Conservation (phyloP, 2,888 invertebrate species). For the Argynnis bischoffii region DNA sequence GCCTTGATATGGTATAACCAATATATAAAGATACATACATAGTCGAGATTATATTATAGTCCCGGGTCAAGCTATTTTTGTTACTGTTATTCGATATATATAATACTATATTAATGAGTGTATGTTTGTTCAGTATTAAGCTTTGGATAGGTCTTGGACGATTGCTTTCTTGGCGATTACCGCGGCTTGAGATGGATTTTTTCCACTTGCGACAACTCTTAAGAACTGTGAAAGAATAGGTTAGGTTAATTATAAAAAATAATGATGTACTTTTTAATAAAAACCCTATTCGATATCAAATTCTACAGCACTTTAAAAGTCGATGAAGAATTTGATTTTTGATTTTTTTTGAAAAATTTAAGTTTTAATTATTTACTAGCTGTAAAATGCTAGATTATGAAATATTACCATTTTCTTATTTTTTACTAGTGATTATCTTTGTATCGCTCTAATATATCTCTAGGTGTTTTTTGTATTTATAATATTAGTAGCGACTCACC, state of each 20-base stretch:
- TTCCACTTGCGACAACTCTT: conserved; percentile 45
- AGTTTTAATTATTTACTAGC: too few relatives aligned
- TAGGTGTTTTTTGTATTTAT: too few relatives aligned
- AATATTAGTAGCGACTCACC: too few relatives aligned
- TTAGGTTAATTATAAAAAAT: neutral
- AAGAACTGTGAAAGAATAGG: conserved; percentile 53
- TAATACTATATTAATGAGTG: conserved; percentile 24
- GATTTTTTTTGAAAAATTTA: too few relatives aligned
- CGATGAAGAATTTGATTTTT: too few relatives aligned
- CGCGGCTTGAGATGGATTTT: conserved; percentile 46
- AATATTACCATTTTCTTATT: neutral
- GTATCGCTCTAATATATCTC: too few relatives aligned
- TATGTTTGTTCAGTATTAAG: conserved; percentile 34
- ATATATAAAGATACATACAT: conserved; percentile 25
- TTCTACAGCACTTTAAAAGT: too few relatives aligned
- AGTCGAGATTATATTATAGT: neutral
- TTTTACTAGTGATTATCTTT: neutral
- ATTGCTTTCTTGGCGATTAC: conserved; percentile 50
- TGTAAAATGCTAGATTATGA: too few relatives aligned
- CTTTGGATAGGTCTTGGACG: conserved; percentile 34
- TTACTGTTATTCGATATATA: conserved; percentile 23
- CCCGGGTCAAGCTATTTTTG: neutral
- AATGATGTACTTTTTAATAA: too few relatives aligned
- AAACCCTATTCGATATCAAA: too few relatives aligned
- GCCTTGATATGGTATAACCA: conserved; percentile 1